A percentile compares a stretch with the other conserved stretches of the same genome.
phyloP scores from a whole-genome alignment of 2,888 invertebrate species.

The Machimus atricapillus region DNA sequence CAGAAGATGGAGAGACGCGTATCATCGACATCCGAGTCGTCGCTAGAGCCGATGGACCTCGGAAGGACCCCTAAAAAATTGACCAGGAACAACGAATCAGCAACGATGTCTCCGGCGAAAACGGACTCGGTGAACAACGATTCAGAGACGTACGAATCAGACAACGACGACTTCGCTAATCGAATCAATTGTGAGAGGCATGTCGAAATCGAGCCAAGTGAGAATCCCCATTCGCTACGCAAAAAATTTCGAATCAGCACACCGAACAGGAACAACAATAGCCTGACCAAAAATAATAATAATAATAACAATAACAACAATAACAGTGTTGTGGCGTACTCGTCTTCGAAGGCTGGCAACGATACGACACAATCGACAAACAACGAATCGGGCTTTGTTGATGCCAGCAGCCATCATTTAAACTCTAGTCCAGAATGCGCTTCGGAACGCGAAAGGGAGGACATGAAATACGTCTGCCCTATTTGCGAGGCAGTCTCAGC shows the following conservation, averaged over 20 bases:
- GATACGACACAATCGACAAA: slow-evolving; percentile 47
- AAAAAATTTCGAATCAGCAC: slow-evolving; percentile 61
- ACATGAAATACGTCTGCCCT: slow-evolving; percentile 67
- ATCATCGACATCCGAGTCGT: slow-evolving; percentile 61
- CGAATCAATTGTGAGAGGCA: slow-evolving; percentile 48
- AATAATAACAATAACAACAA: slow-evolving; percentile 42
- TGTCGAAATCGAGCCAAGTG: slow-evolving; percentile 44
- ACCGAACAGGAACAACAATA: slow-evolving; percentile 37
- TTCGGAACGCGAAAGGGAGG: slow-evolving; percentile 54
- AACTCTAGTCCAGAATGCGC: slow-evolving; percentile 58
- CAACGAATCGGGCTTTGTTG: slow-evolving; percentile 61
- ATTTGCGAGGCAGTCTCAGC: slow-evolving; percentile 70
- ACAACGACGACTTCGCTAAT: slow-evolving; percentile 50
- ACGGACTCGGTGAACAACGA: slow-evolving; percentile 41
- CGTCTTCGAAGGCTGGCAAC: slow-evolving; percentile 27
- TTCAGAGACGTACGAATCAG: slow-evolving; percentile 47
- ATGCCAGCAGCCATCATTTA: slow-evolving; percentile 55
- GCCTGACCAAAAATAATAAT: slow-evolving; percentile 39
- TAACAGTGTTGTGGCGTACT: slow-evolving; percentile 6
- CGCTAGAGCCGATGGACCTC: slow-evolving; percentile 60
- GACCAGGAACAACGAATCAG: slow-evolving; percentile 43
- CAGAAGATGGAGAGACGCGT: slow-evolving; percentile 52
- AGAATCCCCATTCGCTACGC: slow-evolving; percentile 57
- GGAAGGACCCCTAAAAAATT: slow-evolving; percentile 57
- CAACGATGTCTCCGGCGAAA: neutral